phyloP scores from a whole-genome alignment of 92 coral and sea anemone genomes.

The Phymanthus crucifer region DNA sequence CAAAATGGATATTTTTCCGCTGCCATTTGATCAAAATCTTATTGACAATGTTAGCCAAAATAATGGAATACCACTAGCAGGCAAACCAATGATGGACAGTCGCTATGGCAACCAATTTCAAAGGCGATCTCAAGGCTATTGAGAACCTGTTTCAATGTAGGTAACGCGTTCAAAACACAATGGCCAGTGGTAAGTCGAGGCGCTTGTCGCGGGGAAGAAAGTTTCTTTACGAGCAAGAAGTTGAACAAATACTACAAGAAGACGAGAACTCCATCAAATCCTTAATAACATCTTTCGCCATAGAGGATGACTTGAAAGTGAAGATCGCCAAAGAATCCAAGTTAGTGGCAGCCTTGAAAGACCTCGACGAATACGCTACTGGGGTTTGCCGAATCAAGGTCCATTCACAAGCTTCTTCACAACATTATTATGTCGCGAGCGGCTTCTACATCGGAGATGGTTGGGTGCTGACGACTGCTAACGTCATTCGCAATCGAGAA shows the following conservation, averaged over 20 bases:
- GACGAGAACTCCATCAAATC: conserved; percentile 58
- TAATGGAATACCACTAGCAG: conserved; percentile 2
- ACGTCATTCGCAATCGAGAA: conserved; percentile 73
- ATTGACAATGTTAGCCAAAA: conserved; percentile 1
- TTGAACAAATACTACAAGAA: conserved; percentile 49
- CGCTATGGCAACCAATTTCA: conserved; percentile 11
- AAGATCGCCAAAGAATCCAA: conserved; percentile 45
- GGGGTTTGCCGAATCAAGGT: conserved; percentile 84
- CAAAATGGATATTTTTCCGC: not conserved
- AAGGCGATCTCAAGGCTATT: conserved; percentile 1
- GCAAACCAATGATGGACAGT: conserved; percentile 28
- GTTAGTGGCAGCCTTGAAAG: conserved; percentile 51
- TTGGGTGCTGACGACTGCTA: conserved; percentile 74
- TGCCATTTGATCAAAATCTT: not conserved
- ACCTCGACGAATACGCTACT: conserved; percentile 52
- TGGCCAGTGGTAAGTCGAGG: conserved; percentile 57
- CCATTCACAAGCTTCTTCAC: conserved; percentile 38
- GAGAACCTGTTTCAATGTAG: conserved; percentile 5
- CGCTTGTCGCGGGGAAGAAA: conserved; percentile 64
- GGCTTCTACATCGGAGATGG: conserved; percentile 84
- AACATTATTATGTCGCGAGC: conserved; percentile 45
- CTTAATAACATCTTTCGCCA: conserved; percentile 51
- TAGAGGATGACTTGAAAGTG: conserved; percentile 62
- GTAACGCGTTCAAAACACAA: conserved; percentile 16
- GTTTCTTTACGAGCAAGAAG: conserved; percentile 71